Percentiles rank a stretch among this genome's conserved stretches.
phyloP scores from a whole-genome alignment of 2,888 invertebrate genomes.

The Drosophila maculinotata region DNA sequence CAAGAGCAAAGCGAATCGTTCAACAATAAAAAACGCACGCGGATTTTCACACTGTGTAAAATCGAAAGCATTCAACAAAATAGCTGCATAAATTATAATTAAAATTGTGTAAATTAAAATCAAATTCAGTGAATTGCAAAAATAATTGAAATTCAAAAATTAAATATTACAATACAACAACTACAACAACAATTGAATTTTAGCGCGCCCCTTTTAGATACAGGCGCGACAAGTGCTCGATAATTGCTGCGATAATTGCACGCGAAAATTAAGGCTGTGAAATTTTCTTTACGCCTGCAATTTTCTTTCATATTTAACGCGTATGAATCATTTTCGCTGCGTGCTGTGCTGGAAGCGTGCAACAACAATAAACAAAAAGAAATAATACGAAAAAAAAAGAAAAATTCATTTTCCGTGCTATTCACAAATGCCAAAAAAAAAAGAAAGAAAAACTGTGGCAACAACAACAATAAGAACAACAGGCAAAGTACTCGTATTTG shows the following conservation, averaged over 20 bases:
- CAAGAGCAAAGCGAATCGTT: constrained; percentile 40
- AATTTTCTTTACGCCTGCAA: constrained; percentile 12
- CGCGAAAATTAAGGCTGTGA: constrained; percentile 15
- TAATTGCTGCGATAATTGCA: constrained; percentile 43
- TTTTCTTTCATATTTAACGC: constrained; percentile 26
- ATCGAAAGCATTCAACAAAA: constrained; percentile 9
- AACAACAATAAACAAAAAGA: constrained; percentile 48
- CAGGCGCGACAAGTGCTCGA: constrained; percentile 56
- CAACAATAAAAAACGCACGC: constrained; percentile 35
- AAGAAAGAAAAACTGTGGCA: constrained; percentile 30
- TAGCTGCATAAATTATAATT: constrained; percentile 5
- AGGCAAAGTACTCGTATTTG: constrained; percentile 36
- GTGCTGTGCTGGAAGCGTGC: constrained; percentile 50
- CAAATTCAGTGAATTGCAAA: constrained; percentile 3
- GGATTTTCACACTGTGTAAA: constrained; percentile 32
- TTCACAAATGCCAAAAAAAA: constrained; percentile 25
- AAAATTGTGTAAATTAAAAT: constrained; percentile 10
- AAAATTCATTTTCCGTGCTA: constrained; percentile 35
- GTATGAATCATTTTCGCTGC: constrained; percentile 48
- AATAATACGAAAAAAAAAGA: constrained; percentile 20
- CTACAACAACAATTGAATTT: constrained; percentile 34
- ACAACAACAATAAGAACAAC: constrained; percentile 34
- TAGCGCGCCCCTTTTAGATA: constrained; percentile 19
- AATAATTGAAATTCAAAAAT: constrained; percentile 3
- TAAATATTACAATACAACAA: neutral